phyloP scores from a whole-genome alignment of 2,888 invertebrate species.

The Artemia sinica region DNA sequence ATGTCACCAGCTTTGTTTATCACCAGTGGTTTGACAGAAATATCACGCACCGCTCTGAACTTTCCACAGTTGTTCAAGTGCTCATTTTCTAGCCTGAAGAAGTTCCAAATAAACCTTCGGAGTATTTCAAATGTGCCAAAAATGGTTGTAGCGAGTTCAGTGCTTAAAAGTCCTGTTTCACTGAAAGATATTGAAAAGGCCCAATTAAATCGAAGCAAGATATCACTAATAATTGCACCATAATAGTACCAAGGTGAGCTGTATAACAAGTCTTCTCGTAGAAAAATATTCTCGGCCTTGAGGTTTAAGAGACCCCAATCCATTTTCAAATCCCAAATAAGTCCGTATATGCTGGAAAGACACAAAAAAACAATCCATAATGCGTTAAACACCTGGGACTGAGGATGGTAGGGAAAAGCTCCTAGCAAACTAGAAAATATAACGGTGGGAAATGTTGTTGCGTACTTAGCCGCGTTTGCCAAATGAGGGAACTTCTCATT shows the following conservation, averaged over 20 bases:
- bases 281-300: constrained; percentile 24
- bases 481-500: constrained; percentile 85
- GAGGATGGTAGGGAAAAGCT: constrained; percentile 15
- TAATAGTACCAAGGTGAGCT: constrained; percentile 16
- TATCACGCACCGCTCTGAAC: constrained; percentile 39
- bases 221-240: constrained; percentile 15
- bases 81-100: constrained; percentile 39
- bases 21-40: constrained; percentile 25
- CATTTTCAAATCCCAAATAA: constrained; percentile 34
- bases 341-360: constrained; percentile 31
- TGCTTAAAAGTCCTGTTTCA: background rate
- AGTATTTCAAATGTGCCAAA: constrained; percentile 17
- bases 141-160: constrained; percentile 17
- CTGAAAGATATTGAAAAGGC: constrained; percentile 15
- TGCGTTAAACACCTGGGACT: background rate
- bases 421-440: constrained; percentile 49
- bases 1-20: background rate
- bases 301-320: constrained; percentile 32
- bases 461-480: constrained; percentile 94
- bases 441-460: constrained; percentile 87
- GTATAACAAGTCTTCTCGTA: constrained; percentile 19
- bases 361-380: constrained; percentile 30
- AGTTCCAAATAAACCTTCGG: constrained; percentile 37
- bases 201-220: constrained; percentile 21
- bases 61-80: constrained; percentile 40